Base-by-base conservation (phyloP, 1,140 invertebrate species). In the Dendrolimus kikuchii region DNA sequence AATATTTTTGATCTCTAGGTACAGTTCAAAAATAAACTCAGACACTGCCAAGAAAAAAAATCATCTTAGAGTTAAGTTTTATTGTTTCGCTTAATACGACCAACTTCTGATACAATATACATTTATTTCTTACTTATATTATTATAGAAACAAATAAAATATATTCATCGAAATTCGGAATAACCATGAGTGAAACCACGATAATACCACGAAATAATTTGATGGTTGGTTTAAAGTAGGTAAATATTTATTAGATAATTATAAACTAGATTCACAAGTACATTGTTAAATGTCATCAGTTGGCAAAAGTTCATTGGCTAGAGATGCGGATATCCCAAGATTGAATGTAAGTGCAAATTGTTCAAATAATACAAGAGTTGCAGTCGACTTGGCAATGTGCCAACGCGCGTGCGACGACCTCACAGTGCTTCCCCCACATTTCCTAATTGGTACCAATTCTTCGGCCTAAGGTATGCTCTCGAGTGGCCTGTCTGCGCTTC, bases 311-410 rank as follows among this genome's bases (percentile, higher is more conserved):
- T 5, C 6, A n/a, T 45, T n/a, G 7, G 46, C 8, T 23, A 46
- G 36, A 48, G 46, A 48, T 45, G 43, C 43, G 43, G 43, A 45
- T 45, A 37, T 36, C 46, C 10, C 50, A 23, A 52, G 51, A 39
- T 53, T 42, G 48, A 49, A 56, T 61, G 57, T 49, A 59, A 64
- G 63, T 60, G 65, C 57, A 63, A 71, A 65, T 64, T 66, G 63
- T 71, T 64, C 54, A 66, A 73, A 66, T 70, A 68, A 63, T 66
- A 69, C 63, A 67, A 63, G 59, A 67, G 54, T 59, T 53, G 57
- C 53, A 57, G 56, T 46, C 51, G 52, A 57, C 59, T 59, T 71
- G 74, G 73, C 68, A 36, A 46, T 40, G n/a, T 59, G 64, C 71
- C 74, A 74, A 59, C 44, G 38, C 9, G 57, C 59, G 71, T 51